Base-by-base conservation (phyloP, 1,140 invertebrate genomes). In the Sinonovacula constricta region DNA sequence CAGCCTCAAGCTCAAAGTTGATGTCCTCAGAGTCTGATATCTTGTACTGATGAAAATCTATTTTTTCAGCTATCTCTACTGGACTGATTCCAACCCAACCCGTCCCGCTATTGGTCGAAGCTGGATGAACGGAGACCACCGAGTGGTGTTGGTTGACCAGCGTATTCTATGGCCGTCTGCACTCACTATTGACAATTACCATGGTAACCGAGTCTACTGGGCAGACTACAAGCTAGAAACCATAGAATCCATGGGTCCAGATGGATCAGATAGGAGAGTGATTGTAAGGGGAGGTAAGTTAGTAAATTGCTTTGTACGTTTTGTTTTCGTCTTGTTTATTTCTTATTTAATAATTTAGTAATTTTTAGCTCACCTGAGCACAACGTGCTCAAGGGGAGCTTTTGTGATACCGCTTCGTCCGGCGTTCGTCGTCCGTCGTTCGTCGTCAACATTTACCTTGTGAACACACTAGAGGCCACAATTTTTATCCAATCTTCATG, bases 121-220 rank as follows among this genome's bases (percentile, higher is more conserved):
- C 15, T 99, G 97, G 97, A 98, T 99, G 96, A 98, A 99, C 86
- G 98, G 98, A 0, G 95, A 94, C 0, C 95, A 96, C 86, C 92
- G 97, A 4, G 92, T 94, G 77, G 93, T 95, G 0, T 86, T 99
- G 1, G 94, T 99, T 0, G 94, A 94, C 0, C 95, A 95, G 49
- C 92, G 93, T 77, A 93, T 99, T 5, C 93, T 95, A 10, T 94
- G 95, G 86, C 98, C 98, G 0, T 94, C 96, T 1, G 97, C 97
- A 0, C 86, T 99, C 0, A 93, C 96, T 0, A 95, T 99, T 30
- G 98, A 99, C 88, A 96, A 95, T 84, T 86, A 85, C 72, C 93
- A 95, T 0, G 96, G 96, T 93, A 94, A 95, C 71, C 93, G 95
- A 0, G 92, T 99, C 1, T 99, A 97, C 89, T 99, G 98, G 97